Percentiles rank a stretch among this genome's conserved stretches.
Evolutionary conservation across 1,140 invertebrate genomes (phyloP).

Genomic region (Drosophila kohkoa): DNA sequence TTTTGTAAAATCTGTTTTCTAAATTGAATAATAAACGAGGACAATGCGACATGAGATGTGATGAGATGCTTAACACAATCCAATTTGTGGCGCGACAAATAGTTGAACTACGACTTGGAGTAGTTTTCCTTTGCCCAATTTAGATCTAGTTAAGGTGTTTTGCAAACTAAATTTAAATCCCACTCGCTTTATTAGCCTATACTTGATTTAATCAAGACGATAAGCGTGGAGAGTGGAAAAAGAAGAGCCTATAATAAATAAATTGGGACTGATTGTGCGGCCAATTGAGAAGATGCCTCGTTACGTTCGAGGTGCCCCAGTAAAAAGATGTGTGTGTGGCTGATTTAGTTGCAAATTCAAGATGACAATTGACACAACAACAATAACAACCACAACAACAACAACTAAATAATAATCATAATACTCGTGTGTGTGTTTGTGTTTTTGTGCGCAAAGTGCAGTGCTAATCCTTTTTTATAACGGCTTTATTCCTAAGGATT

Average conservation of each 20-base stretch:
- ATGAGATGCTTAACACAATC: background rate
- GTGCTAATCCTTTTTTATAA: slow-evolving; percentile 49
- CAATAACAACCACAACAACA: background rate
- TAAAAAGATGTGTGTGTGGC: background rate
- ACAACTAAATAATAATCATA: background rate
- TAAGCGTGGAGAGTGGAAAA: slow-evolving; percentile 1
- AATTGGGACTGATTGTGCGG: slow-evolving; percentile 72
- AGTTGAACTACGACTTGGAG: slow-evolving; percentile 2
- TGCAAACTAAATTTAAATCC: slow-evolving; percentile 61
- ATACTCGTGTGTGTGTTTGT: slow-evolving; percentile 2
- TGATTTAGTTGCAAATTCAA: slow-evolving; percentile 51
- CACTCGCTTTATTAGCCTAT: slow-evolving; percentile 47
- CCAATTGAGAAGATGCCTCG: slow-evolving; percentile 49
- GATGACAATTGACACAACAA: slow-evolving; percentile 12
- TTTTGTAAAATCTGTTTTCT: background rate
- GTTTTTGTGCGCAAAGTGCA: slow-evolving; percentile 25
- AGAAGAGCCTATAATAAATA: slow-evolving; percentile 39
- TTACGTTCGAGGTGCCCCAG: too few relatives aligned
- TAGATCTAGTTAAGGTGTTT: slow-evolving; percentile 73
- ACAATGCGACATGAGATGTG: background rate
- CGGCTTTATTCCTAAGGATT: slow-evolving; percentile 47
- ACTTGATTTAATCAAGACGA: slow-evolving; percentile 70
- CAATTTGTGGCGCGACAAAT: slow-evolving; percentile 39
- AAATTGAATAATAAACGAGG: slow-evolving; percentile 18
- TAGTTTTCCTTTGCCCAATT: slow-evolving; percentile 10